Evolutionary conservation across 2,888 invertebrate species (phyloP), one percentile per base, ranked within the genome.

Genomic region (Nemurella pictetii): DNA sequence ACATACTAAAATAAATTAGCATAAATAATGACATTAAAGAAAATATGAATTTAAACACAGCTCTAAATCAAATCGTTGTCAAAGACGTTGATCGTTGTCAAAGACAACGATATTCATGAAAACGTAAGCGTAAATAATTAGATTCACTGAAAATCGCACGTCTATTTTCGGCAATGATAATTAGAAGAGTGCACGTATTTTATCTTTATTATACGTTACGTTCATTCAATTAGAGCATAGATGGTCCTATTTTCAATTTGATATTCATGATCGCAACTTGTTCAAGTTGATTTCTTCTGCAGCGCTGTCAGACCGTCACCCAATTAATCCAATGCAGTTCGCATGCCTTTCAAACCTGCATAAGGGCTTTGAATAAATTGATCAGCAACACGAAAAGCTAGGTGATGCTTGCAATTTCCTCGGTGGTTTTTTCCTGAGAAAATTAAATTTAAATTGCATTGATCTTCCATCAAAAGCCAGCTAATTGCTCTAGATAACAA

Each of bases 21-120:
- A 82, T 82, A 28, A 55, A 27, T 82, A 82, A 82, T 82, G 55
- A 55, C 28, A 82, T 82, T 82, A 72, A 82, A 27, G 82, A 29
- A 72, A 72, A 27, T 82, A 82, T 82, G 82, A 82, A 82, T 82
- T 72, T 82, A 15, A 55, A 55, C 55, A 20, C 55, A 15, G 55
- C 9, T 55, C 20, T 55, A 55, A 55, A 55, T 55, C 55, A 20
- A 55, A 55, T 55, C 9, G 20, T 55, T 12, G 55, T 7, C 20
- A 55, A 55, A 55, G n/a, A n/a, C n/a, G n/a, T n/a, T n/a, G n/a
- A n/a, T n/a, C n/a, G n/a, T n/a, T n/a, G n/a, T n/a, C n/a, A 35
- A 55, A 55, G 55, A 20, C 15, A 55, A 20, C 20, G 9, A 55
- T 55, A 55, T 55, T 55, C 55, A 55, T 55, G 55, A 55, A 55